Percentiles rank a stretch among this genome's conserved stretches.
phyloP scores from a whole-genome alignment of 1,140 invertebrate species.

The Homarus americanus region DNA sequence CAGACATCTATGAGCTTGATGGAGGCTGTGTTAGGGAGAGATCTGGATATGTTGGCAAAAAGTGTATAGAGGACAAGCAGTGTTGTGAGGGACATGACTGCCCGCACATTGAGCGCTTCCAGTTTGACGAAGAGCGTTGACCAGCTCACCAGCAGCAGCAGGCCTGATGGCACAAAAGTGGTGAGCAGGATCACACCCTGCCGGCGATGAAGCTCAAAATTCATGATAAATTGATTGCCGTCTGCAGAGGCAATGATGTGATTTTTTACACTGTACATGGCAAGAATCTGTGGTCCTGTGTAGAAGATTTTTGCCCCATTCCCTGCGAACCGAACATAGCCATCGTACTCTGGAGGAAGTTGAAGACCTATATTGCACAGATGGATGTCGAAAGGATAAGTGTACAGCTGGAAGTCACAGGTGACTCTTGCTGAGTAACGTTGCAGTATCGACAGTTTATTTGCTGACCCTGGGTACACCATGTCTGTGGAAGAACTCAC shows the following conservation, averaged over 20 bases:
- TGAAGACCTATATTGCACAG: conserved; percentile 30
- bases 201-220: conserved; percentile 44
- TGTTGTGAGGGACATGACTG: conserved; percentile 54
- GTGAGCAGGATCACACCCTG: conserved; percentile 29
- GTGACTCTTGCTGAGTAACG: conserved; percentile 26
- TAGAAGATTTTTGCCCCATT: neutral
- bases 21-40: conserved; percentile 37
- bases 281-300: conserved; percentile 42
- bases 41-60: conserved; percentile 34
- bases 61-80: too few relatives aligned
- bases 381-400: conserved; percentile 61
- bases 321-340: neutral
- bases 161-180: conserved; percentile 34
- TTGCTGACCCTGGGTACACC: neutral
- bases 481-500: conserved; percentile 20
- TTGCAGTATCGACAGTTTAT: neutral
- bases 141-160: conserved; percentile 45
- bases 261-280: conserved; percentile 21
- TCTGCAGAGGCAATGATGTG: neutral
- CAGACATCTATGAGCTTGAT: conserved; percentile 55
- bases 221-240: neutral
- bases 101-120: conserved; percentile 15
- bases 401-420: conserved; percentile 51
- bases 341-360: neutral
- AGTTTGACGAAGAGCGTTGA: conserved; percentile 23